Evolutionary conservation across 2,888 invertebrate genomes (phyloP), one percentile per base, ranked within the genome.

Genomic region (Biston betularia): DNA sequence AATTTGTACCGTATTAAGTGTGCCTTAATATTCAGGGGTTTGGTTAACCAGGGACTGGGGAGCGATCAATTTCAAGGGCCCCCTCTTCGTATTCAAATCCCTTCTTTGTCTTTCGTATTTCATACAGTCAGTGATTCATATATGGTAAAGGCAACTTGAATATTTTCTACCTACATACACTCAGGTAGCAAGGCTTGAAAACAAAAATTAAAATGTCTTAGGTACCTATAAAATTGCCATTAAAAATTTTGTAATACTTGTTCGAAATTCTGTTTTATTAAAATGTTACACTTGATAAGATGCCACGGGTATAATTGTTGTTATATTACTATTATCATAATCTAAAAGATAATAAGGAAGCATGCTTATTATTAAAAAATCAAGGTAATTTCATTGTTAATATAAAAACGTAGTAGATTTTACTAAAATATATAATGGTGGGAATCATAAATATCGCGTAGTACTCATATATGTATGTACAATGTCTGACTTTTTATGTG

Each of bases 61-160:
- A 88, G 78, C 90, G 93, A 93, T 92, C 93, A 92, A 92, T 93
- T 93, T 91, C 91, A 92, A 90, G 89, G 88, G 83, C 82, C 89
- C 88, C 90, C 87, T 88, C 86, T 83, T 82, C 87, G 87, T 88
- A 87, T 91, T 91, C 90, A 92, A 92, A 93, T 92, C 89, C 89
- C 89, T 88, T 88, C 89, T 90, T 92, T 93, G 91, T 92, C 89
- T 92, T 89, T 87, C 79, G 79, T 79, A 88, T 90, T 89, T 89
- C 88, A 90, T 90, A 89, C 83, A 89, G 85, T 86, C 78, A 80
- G 79, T 88, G 87, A 89, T 87, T 89, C 87, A 89, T 85, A 87
- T 85, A 88, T 84, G 84, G 88, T 86, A 84, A 80, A 83, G 80
- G 74, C 77, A 50, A 59, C 56, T 63, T 48, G 14, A 59, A 38